Percentiles rank a stretch among this genome's conserved stretches.
Evolutionary conservation across 2,888 invertebrate genomes (phyloP).

Genomic region (Carcina quercana): DNA sequence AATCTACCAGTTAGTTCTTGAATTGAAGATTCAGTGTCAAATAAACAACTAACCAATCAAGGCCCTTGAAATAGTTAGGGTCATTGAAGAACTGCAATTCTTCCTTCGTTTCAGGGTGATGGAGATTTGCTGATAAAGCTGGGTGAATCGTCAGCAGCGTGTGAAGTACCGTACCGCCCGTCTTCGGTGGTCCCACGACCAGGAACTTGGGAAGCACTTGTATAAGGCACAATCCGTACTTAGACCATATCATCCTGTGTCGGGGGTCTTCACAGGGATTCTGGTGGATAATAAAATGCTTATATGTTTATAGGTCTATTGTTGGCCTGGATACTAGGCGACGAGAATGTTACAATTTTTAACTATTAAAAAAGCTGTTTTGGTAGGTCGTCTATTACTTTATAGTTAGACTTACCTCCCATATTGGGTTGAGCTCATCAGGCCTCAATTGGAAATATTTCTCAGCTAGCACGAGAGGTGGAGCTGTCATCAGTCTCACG

Average conservation of each 20-base stretch:
- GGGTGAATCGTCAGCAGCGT: slow-evolving; percentile 98
- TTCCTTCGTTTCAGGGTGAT: slow-evolving; percentile 95
- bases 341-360: too few relatives aligned
- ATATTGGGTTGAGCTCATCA: slow-evolving; percentile 95
- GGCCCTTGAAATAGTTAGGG: slow-evolving; percentile 95
- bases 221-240: slow-evolving; percentile 94
- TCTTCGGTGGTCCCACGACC: slow-evolving; percentile 99
- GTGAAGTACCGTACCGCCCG: slow-evolving; percentile 98
- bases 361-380: too few relatives aligned
- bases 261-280: slow-evolving; percentile 96
- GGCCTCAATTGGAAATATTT: slow-evolving; percentile 96
- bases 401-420: slow-evolving; percentile 98
- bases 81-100: slow-evolving; percentile 99
- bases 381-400: too few relatives aligned
- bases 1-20: too few relatives aligned
- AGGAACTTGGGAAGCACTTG: slow-evolving; percentile 94
- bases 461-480: slow-evolving; percentile 92
- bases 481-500: slow-evolving; percentile 88
- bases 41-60: slow-evolving; percentile 99
- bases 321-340: too few relatives aligned
- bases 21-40: too few relatives aligned
- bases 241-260: slow-evolving; percentile 96
- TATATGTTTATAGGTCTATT: too few relatives aligned
- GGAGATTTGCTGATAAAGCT: slow-evolving; percentile 89
- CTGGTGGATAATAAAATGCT: too few relatives aligned